Evolutionary conservation across 2,888 invertebrate species (phyloP).

Genomic region (Ectemnius continuus): DNA sequence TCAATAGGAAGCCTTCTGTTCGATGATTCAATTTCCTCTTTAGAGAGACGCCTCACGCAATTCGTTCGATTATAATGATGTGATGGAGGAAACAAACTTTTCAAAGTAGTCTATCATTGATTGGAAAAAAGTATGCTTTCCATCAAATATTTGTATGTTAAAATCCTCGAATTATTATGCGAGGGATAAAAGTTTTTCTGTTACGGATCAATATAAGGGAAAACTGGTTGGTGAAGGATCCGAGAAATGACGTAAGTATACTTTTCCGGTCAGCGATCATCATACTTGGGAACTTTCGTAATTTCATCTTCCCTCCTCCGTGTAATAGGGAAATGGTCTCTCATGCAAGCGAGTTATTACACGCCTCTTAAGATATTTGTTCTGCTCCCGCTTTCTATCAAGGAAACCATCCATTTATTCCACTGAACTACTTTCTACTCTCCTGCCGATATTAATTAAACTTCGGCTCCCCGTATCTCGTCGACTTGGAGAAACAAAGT

Average conservation of each 20-base stretch:
- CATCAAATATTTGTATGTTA: too few relatives aligned
- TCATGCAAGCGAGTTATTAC: slow-evolving; percentile 13
- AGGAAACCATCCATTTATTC: background rate
- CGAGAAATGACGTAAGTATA: slow-evolving; percentile 19
- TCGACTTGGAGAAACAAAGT: too few relatives aligned
- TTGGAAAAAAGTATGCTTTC: too few relatives aligned
- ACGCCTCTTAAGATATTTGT: background rate
- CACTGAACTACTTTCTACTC: slow-evolving; percentile 1
- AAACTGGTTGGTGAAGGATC: slow-evolving; percentile 14
- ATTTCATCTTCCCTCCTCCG: slow-evolving; percentile 40
- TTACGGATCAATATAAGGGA: slow-evolving; percentile 4
- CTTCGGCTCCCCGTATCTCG: too few relatives aligned
- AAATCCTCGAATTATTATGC: too few relatives aligned
- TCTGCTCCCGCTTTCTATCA: background rate
- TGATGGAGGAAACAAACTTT: too few relatives aligned
- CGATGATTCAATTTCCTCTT: too few relatives aligned
- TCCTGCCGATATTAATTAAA: background rate
- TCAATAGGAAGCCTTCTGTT: too few relatives aligned
- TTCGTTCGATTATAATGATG: too few relatives aligned
- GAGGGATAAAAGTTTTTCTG: background rate
- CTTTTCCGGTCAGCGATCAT: slow-evolving; percentile 57
- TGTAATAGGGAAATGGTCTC: slow-evolving; percentile 16
- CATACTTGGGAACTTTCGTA: slow-evolving; percentile 53
- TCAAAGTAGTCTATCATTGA: too few relatives aligned
- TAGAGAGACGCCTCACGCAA: too few relatives aligned